Conservation (phyloP, 2,888 invertebrate genomes). For the Xylota sylvarum region DNA sequence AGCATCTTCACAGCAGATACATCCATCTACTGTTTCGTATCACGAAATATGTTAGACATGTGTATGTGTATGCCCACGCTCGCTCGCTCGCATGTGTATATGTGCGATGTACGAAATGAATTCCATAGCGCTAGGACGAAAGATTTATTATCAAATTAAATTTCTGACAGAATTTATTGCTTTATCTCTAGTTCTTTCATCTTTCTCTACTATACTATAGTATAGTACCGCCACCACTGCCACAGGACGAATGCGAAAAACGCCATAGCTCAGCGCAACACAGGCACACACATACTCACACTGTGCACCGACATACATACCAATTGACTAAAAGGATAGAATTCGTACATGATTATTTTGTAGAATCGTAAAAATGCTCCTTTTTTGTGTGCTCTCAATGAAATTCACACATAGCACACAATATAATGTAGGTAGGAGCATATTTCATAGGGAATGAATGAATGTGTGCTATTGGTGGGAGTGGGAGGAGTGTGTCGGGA, state of each 20-base stretch:
- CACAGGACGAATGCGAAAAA: slow-evolving; percentile 77
- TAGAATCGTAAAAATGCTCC: slow-evolving; percentile 75
- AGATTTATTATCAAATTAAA: slow-evolving; percentile 86
- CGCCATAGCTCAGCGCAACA: slow-evolving; percentile 72
- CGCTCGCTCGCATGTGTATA: slow-evolving; percentile 77
- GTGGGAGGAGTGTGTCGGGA: slow-evolving; percentile 58
- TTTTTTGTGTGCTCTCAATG: slow-evolving; percentile 75
- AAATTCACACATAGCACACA: slow-evolving; percentile 76
- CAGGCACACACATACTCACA: slow-evolving; percentile 52
- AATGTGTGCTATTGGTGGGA: slow-evolving; percentile 38
- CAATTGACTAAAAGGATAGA: slow-evolving; percentile 77
- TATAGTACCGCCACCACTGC: slow-evolving; percentile 77
- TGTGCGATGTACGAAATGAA: slow-evolving; percentile 83
- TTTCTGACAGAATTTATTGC: slow-evolving; percentile 86
- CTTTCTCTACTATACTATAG: slow-evolving; percentile 78
- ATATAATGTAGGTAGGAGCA: slow-evolving; percentile 74
- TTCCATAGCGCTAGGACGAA: slow-evolving; percentile 85
- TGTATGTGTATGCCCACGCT: slow-evolving; percentile 75
- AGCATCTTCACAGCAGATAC: slow-evolving; percentile 76
- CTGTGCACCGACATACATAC: slow-evolving; percentile 37
- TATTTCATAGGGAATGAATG: slow-evolving; percentile 72
- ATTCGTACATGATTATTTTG: slow-evolving; percentile 77
- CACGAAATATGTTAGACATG: slow-evolving; percentile 70
- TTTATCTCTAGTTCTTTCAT: slow-evolving; percentile 85
- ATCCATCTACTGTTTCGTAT: slow-evolving; percentile 74